Percentiles rank a stretch among this genome's conserved stretches.
Conservation (phyloP, 2,797 vertebrate genomes). For the Myripristis murdjan region DNA sequence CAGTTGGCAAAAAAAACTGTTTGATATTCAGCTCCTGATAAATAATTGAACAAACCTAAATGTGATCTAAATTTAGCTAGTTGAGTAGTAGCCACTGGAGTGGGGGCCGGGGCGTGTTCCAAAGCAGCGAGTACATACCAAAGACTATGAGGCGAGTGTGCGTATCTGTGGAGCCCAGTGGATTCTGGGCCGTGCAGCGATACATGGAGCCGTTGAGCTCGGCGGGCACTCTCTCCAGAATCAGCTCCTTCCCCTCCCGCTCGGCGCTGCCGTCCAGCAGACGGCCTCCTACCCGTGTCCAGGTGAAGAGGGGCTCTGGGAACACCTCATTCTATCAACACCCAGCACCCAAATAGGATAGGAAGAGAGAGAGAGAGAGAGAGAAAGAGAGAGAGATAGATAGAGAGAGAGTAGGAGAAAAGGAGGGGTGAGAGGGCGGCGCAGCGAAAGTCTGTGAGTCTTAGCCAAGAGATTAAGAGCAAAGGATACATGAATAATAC, state of each 20-base stretch:
- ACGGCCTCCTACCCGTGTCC: conserved; percentile 95
- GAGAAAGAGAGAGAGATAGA: not conserved
- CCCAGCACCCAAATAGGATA: conserved; percentile 10
- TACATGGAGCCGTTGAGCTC: conserved; percentile 99
- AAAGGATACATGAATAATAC: conserved; percentile 79
- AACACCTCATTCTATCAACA: conserved; percentile 94
- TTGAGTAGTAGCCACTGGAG: conserved; percentile 17
- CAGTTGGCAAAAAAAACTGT: conserved; percentile 17
- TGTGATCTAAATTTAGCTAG: conserved; percentile 32
- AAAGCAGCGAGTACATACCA: conserved; percentile 80
- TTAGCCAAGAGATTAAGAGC: conserved; percentile 68
- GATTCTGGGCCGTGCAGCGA: conserved; percentile 97
- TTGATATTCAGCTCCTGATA: conserved; percentile 55
- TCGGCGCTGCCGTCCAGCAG: conserved; percentile 94
- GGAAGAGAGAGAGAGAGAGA: not conserved
- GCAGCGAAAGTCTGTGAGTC: conserved; percentile 44
- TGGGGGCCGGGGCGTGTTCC: not conserved
- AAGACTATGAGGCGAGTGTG: conserved; percentile 98
- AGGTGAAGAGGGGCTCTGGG: conserved; percentile 96
- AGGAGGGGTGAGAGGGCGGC: conserved; percentile 25
- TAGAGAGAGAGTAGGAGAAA: not conserved
- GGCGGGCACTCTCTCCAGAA: conserved; percentile 94
- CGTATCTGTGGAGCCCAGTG: conserved; percentile 96
- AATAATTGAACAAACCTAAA: conserved; percentile 61
- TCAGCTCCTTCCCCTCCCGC: conserved; percentile 92